These are phyloP conservation scores for Emydoidea blandingii DNA, from an alignment of 2,797 vertebrate species.

Conservation along the genomic window DNA sequence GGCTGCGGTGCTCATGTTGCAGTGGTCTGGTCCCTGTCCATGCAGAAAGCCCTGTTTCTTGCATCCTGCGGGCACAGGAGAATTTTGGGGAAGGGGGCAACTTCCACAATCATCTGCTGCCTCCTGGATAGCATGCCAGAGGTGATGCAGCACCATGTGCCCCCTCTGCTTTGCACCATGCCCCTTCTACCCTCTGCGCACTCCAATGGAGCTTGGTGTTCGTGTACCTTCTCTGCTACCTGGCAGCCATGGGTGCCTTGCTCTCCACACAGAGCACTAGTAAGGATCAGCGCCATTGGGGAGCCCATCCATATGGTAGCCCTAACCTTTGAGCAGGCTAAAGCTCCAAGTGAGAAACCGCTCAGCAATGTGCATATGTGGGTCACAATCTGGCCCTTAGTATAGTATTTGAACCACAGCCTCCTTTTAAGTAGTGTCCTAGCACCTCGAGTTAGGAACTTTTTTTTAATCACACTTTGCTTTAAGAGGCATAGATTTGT, in stretches of 20 bases:
- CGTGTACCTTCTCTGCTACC: rapidly evolving
- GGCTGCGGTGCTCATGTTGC: neutral
- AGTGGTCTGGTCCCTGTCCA: neutral
- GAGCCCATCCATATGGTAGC: neutral
- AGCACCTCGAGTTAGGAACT: neutral
- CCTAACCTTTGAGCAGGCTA: neutral
- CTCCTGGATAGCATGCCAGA: neutral
- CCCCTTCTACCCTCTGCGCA: rapidly evolving
- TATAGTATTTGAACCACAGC: neutral
- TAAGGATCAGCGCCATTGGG: neutral
- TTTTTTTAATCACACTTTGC: neutral
- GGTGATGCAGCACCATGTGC: neutral
- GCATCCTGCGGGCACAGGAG: neutral
- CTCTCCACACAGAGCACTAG: neutral
- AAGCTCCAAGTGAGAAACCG: neutral
- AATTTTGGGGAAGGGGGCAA: rapidly evolving
- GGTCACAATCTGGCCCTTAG: conserved; percentile 4
- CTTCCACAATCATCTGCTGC: neutral
- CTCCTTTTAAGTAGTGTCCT: neutral
- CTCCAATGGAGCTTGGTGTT: rapidly evolving
- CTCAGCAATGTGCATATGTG: neutral
- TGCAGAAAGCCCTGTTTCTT: neutral
- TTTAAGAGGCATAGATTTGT: conserved; percentile 38
- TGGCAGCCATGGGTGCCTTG: neutral
- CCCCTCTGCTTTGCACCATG: neutral